Evolutionary conservation across 2,888 invertebrate species (phyloP).

Genomic region (Deroplatys truncata): DNA sequence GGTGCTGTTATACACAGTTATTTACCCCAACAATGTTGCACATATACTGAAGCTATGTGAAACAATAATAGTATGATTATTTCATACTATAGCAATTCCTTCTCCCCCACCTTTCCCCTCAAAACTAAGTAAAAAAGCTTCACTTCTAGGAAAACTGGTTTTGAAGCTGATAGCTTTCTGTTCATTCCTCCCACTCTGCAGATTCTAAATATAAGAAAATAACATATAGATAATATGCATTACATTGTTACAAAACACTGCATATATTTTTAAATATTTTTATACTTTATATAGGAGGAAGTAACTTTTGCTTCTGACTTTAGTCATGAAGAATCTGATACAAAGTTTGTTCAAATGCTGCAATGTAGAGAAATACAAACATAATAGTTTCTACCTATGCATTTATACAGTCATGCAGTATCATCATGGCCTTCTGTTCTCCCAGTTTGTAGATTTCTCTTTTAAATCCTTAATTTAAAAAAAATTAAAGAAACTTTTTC

Average conservation of each 20-base stretch:
- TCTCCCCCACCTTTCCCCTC: background rate
- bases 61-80: background rate
- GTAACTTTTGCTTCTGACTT: background rate
- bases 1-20: background rate
- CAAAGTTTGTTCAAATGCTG: background rate
- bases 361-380: background rate
- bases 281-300: background rate
- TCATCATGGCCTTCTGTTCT: background rate
- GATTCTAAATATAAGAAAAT: background rate
- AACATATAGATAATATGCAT: background rate
- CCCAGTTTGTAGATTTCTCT: background rate
- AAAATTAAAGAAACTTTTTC: background rate
- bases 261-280: background rate
- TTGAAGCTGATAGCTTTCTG: background rate
- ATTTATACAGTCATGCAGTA: background rate
- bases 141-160: slow-evolving; percentile 3
- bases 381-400: background rate
- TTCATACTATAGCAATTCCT: background rate
- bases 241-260: background rate
- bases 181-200: background rate
- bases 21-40: background rate
- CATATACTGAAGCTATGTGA: background rate
- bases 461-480: background rate
- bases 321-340: background rate
- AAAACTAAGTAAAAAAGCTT: background rate